Conservation (phyloP, 1,140 invertebrate genomes). For the Mactra quadrangularis region DNA sequence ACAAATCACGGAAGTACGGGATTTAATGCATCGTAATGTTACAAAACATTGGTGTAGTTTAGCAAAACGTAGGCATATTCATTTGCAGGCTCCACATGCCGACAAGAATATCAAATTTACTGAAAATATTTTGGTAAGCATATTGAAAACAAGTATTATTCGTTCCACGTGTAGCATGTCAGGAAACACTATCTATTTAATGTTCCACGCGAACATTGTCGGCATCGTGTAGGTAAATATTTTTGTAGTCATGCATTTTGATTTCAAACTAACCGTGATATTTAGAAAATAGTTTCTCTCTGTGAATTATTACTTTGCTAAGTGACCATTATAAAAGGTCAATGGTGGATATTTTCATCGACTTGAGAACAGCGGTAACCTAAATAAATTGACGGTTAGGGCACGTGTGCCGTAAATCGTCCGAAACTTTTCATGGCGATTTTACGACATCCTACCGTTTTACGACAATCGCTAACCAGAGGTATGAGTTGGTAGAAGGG, state of each 20-base stretch:
- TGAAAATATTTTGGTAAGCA: constrained; percentile 26
- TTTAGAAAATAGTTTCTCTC: constrained; percentile 43
- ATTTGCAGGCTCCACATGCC: neutral
- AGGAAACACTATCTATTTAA: constrained; percentile 26
- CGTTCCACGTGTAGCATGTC: neutral
- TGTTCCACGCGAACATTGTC: constrained; percentile 33
- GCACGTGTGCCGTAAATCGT: constrained; percentile 48
- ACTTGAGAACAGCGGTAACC: neutral
- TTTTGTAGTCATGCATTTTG: constrained; percentile 50
- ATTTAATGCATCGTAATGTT: constrained; percentile 25
- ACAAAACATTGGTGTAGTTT: neutral
- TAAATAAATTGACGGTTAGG: neutral
- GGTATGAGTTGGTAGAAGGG: too few relatives aligned
- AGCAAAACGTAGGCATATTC: constrained; percentile 18
- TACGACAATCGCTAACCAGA: too few relatives aligned
- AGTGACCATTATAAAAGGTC: constrained; percentile 14
- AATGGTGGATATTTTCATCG: neutral
- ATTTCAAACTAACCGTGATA: constrained; percentile 59
- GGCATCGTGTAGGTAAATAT: constrained; percentile 38
- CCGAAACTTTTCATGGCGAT: constrained; percentile 48
- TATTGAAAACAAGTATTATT: too few relatives aligned
- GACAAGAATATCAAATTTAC: constrained; percentile 31
- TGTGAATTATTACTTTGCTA: constrained; percentile 39
- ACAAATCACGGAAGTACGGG: neutral
- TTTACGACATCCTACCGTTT: constrained; percentile 7